Percentiles rank a stretch among this genome's conserved stretches.
phyloP scores from a whole-genome alignment of 2,797 vertebrate species.

The Phrynocephalus guinanensis region DNA sequence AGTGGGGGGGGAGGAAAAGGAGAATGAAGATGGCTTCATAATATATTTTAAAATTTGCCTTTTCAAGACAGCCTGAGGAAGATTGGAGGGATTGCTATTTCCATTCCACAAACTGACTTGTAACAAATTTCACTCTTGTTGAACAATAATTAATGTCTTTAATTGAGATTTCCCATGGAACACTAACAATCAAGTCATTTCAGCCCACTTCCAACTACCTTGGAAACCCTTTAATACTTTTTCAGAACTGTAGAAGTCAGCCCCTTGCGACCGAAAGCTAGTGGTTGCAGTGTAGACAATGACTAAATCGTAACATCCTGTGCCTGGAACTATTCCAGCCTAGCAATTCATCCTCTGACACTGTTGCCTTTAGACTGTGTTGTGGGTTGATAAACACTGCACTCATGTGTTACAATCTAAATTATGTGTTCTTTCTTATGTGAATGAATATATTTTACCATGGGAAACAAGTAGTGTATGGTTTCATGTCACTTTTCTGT shows the following conservation, averaged over 20 bases:
- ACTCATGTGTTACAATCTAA: neutral
- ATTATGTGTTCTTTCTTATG: neutral
- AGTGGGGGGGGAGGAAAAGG: too few relatives aligned
- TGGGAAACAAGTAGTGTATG: too few relatives aligned
- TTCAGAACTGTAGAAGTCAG: constrained; percentile 27
- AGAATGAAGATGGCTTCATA: neutral
- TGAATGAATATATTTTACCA: too few relatives aligned
- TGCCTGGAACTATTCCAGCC: neutral
- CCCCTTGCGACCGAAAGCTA: neutral
- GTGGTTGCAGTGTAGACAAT: neutral
- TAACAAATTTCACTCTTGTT: accelerated
- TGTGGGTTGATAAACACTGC: neutral
- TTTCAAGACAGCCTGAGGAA: constrained; percentile 9
- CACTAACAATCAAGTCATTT: constrained; percentile 10
- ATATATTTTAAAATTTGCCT: neutral
- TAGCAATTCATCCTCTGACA: neutral
- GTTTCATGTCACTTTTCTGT: too few relatives aligned
- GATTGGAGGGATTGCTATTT: constrained; percentile 43
- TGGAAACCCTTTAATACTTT: constrained; percentile 20
- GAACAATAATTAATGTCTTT: accelerated
- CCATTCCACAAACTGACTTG: constrained; percentile 43
- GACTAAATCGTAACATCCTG: neutral
- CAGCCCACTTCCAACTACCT: constrained; percentile 18
- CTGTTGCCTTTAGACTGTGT: neutral
- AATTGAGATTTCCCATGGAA: constrained; percentile 32